Base-by-base conservation (phyloP, 2,888 invertebrate species). In the Hyposoter didymator region DNA sequence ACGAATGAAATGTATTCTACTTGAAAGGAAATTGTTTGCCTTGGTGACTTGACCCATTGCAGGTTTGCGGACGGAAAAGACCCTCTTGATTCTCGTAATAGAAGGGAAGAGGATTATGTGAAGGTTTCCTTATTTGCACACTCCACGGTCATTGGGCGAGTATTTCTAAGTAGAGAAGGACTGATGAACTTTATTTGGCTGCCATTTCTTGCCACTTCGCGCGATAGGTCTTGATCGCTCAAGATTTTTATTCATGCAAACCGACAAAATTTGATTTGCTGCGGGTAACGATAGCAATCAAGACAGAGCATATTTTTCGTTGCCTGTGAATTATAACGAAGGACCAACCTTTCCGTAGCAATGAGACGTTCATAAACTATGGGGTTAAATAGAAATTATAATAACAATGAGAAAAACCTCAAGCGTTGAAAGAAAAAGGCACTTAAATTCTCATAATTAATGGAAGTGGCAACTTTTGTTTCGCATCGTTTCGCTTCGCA, bases 71-170 rank as follows among this genome's bases (percentile, higher is more conserved):
- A 19, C 39, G 70, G 49, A 67, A 85, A 67, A 47, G 55, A 66
- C 79, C 66, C 82, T 74, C 45, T 47, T 47, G 32, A 35, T 45
- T 47, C 35, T 49, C 47, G 35, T 8, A 4, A 14, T 2, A 59
- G 5, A 28, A 28, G 45, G 67, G 28, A 69, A 32, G 22, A 2
- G 66, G 8, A 28, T 39, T 39, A 39, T n/a, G 22, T 5, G 19
- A 22, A 67, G 12, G 66, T 62, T 81, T 75, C 82, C 84, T 80
- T 86, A 87, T 88, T 88, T 86, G 85, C 85, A 85, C 84, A 87
- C 83, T 84, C 84, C 85, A 88, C 87, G 78, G 85, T 88, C 88
- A 87, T 87, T 67, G 85, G 67, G 14, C 17, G 59, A 67, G 83
- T 74, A 55, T 43, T 39, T 70, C 75, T 8, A 3, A 79, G 45